Evolutionary conservation across 2,113 vertebrate species (phyloP).

Genomic region (Oriolus oriolus): DNA sequence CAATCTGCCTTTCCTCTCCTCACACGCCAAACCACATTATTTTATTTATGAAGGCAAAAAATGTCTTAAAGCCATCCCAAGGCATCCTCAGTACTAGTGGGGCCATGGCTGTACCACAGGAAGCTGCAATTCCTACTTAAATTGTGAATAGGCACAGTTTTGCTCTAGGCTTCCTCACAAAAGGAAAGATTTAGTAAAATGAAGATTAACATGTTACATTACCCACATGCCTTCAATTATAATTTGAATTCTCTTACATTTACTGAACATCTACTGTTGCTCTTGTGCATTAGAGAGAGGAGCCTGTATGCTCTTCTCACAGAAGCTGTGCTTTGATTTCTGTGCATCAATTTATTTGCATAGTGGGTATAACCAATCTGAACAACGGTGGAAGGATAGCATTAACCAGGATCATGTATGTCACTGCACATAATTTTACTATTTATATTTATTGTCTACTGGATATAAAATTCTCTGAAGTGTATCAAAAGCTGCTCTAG

Average conservation of each 20-base stretch:
- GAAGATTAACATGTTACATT: background rate
- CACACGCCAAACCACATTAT: background rate
- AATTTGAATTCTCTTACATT: background rate
- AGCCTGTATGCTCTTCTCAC: background rate
- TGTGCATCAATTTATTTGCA: background rate
- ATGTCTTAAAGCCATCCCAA: background rate
- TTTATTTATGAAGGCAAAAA: background rate
- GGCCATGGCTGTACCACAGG: background rate
- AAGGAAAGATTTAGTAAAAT: background rate
- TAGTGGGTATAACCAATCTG: background rate
- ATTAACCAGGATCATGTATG: background rate
- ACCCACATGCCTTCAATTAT: background rate
- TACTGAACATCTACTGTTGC: background rate
- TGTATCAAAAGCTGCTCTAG: background rate
- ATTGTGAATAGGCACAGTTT: background rate
- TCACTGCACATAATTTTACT: background rate
- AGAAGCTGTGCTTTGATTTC: background rate
- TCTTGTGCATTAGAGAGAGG: background rate
- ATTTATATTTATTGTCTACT: background rate
- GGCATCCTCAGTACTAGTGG: background rate
- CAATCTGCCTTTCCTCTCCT: background rate
- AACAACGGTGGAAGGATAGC: background rate
- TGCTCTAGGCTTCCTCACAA: background rate
- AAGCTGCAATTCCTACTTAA: background rate
- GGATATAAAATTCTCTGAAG: background rate